phyloP scores from a whole-genome alignment of 2,888 invertebrate species.

The Drosophila mimetica region DNA sequence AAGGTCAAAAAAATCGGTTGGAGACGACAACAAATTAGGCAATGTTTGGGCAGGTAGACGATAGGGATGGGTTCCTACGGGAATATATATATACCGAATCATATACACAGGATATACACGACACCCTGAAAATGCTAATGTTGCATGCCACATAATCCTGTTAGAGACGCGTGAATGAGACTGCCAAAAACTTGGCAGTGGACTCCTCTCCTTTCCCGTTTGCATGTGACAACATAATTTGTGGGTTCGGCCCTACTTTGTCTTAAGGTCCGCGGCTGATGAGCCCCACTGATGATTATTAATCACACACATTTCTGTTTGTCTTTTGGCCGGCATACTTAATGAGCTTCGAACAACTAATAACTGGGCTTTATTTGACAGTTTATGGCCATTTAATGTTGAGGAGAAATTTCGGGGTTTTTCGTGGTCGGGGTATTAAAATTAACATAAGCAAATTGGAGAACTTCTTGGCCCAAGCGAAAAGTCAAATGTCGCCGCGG shows the following conservation, averaged over 20 bases:
- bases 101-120: constrained; percentile 4
- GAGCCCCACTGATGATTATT: constrained; percentile 65
- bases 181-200: constrained; percentile 37
- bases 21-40: constrained; percentile 63
- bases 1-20: constrained; percentile 13
- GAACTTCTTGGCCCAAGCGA: constrained; percentile 13
- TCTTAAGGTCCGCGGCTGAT: constrained; percentile 39
- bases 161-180: constrained; percentile 72
- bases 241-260: constrained; percentile 52
- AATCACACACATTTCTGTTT: constrained; percentile 44
- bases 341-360: constrained; percentile 64
- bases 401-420: constrained; percentile 55
- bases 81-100: neutral
- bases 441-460: constrained; percentile 34
- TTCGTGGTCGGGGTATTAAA: constrained; percentile 30
- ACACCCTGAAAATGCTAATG: constrained; percentile 58
- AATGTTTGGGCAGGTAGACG: constrained; percentile 47
- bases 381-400: constrained; percentile 67
- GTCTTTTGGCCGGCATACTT: constrained; percentile 67
- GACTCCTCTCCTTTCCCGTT: constrained; percentile 33
- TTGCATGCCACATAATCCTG: constrained; percentile 76
- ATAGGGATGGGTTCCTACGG: constrained; percentile 29
- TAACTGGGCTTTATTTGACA: constrained; percentile 69
- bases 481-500: constrained; percentile 61
- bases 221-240: constrained; percentile 80